Conservation (phyloP, 2,888 invertebrate genomes). For the Dermolepida albohirtum region DNA sequence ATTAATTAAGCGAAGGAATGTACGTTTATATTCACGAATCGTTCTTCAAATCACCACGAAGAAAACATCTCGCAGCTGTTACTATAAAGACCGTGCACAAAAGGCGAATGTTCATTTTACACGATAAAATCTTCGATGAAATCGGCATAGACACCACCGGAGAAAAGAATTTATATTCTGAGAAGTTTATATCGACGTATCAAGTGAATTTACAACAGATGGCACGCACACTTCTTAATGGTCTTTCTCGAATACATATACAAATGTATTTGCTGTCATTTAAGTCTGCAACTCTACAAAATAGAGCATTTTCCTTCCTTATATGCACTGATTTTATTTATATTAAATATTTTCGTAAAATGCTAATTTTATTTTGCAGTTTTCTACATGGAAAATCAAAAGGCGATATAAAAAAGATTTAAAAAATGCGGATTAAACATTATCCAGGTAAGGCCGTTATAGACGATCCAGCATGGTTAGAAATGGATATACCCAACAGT, state of each 20-base stretch:
- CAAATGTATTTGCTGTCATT: too few species aligned
- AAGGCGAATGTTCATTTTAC: neutral
- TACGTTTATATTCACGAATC: too few species aligned
- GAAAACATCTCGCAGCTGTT: neutral
- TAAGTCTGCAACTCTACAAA: too few species aligned
- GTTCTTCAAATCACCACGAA: neutral
- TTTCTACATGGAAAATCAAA: constrained; percentile 10
- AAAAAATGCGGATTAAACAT: constrained; percentile 82
- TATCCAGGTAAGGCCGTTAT: constrained; percentile 86
- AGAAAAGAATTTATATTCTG: too few species aligned
- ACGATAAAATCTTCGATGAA: neutral
- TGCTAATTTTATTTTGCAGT: constrained; percentile 6
- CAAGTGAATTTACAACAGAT: too few species aligned
- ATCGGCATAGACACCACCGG: neutral
- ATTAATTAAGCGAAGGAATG: too few species aligned
- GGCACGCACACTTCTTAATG: too few species aligned
- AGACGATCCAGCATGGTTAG: constrained; percentile 70
- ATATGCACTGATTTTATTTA: neutral
- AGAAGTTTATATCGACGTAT: too few species aligned
- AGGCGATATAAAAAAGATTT: constrained; percentile 6
- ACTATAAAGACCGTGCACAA: neutral
- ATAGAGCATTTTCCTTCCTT: constrained; percentile 11
- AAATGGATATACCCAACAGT: constrained; percentile 78
- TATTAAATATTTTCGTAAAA: neutral
- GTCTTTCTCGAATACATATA: too few species aligned